A percentile compares a stretch with the other conserved stretches of the same genome.
These are phyloP conservation scores for Chromobotia macracanthus DNA, from an alignment of 2,797 vertebrate species.

Conservation along the genomic window DNA sequence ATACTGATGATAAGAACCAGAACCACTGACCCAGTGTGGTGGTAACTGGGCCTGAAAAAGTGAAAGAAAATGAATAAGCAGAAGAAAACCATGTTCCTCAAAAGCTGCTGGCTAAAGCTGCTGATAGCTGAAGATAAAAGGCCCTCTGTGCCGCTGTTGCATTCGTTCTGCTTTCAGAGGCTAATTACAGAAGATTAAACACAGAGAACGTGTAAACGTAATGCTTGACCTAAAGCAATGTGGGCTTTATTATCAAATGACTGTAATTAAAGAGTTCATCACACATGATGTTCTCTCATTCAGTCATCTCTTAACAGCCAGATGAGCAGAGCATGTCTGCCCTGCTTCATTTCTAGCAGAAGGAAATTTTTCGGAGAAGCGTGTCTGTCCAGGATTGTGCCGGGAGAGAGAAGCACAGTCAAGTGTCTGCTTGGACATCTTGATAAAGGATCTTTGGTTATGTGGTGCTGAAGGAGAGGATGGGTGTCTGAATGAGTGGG, in stretches of 20 bases:
- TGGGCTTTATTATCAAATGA: conserved; percentile 54
- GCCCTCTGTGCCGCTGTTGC: conserved; percentile 40
- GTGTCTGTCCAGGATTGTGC: conserved; percentile 16
- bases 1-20: no score
- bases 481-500: conserved; percentile 59
- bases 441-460: conserved; percentile 20
- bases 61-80: neutral
- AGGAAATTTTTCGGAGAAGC: conserved; percentile 27
- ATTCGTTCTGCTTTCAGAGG: conserved; percentile 18
- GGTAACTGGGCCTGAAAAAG: neutral
- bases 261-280: conserved; percentile 56
- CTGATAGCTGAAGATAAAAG: conserved; percentile 38
- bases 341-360: conserved; percentile 5
- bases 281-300: no score
- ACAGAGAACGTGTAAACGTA: conserved; percentile 58
- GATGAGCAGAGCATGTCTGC: conserved; percentile 41
- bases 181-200: conserved; percentile 62
- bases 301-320: conserved; percentile 40
- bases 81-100: conserved; percentile 11
- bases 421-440: neutral
- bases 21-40: neutral
- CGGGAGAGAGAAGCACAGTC: neutral
- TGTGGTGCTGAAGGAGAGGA: conserved; percentile 12
- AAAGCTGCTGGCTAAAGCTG: conserved; percentile 20
- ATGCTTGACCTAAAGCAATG: conserved; percentile 56